Conservation (phyloP, 2,113 vertebrate genomes). For the Todiramphus saurophagus region DNA sequence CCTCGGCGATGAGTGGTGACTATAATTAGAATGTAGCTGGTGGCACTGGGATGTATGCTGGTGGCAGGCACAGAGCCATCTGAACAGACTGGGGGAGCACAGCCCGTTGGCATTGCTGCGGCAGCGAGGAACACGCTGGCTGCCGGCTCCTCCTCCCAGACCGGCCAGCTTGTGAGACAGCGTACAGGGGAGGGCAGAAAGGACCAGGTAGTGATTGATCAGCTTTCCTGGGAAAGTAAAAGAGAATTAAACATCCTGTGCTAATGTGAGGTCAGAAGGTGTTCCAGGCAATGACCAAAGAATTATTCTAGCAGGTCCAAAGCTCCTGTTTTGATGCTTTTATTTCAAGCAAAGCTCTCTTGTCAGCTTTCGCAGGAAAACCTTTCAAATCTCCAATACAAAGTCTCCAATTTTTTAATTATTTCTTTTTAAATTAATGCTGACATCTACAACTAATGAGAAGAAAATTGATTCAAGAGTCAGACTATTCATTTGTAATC, state of each 20-base stretch:
- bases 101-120: not conserved
- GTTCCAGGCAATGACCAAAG: not conserved
- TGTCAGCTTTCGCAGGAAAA: not conserved
- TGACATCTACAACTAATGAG: not conserved
- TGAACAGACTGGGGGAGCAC: not conserved
- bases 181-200: not conserved
- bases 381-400: too few relatives aligned
- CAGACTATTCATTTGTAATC: not conserved
- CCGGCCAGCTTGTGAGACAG: not conserved
- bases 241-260: not conserved
- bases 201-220: not conserved
- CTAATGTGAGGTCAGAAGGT: not conserved
- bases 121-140: not conserved
- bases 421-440: not conserved
- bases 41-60: not conserved
- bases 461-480: not conserved
- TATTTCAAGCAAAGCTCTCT: not conserved
- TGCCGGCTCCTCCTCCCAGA: not conserved
- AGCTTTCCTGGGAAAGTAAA: not conserved
- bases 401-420: not conserved
- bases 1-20: not conserved
- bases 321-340: fast-evolving
- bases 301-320: not conserved
- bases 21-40: not conserved
- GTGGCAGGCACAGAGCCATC: not conserved